These are phyloP conservation scores for Cheumatopsyche charites DNA, from an alignment of 1,140 invertebrate genomes.

Conservation along the genomic window DNA sequence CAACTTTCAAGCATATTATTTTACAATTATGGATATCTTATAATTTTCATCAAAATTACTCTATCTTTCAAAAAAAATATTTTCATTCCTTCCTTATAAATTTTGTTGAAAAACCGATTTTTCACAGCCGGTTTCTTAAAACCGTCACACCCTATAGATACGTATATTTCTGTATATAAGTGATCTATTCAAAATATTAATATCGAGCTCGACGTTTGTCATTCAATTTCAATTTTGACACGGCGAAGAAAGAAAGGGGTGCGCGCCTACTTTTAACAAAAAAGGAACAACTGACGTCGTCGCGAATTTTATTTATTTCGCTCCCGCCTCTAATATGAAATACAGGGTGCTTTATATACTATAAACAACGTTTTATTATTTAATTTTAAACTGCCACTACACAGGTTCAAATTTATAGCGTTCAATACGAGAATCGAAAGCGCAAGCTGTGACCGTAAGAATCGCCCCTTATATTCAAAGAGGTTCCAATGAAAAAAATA, in stretches of 20 bases:
- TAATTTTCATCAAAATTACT: no score
- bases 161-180: no score
- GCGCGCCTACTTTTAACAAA: not conserved
- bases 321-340: not conserved
- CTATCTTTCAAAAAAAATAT: no score
- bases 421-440: conserved; percentile 15
- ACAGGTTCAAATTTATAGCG: conserved; percentile 21
- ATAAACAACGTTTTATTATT: no score
- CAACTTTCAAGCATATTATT: no score
- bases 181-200: conserved; percentile 1
- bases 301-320: conserved; percentile 14
- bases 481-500: no score
- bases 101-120: no score
- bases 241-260: not conserved
- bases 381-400: conserved; percentile 32
- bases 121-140: no score
- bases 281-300: conserved; percentile 8
- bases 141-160: no score
- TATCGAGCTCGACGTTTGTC: not conserved
- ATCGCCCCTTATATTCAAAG: conserved; percentile 2
- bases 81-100: no score
- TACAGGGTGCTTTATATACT: not conserved
- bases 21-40: no score
- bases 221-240: not conserved
- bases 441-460: conserved; percentile 29